phyloP scores from a whole-genome alignment of 2,888 invertebrate species.

The Hydrotaea cyrtoneurina region DNA sequence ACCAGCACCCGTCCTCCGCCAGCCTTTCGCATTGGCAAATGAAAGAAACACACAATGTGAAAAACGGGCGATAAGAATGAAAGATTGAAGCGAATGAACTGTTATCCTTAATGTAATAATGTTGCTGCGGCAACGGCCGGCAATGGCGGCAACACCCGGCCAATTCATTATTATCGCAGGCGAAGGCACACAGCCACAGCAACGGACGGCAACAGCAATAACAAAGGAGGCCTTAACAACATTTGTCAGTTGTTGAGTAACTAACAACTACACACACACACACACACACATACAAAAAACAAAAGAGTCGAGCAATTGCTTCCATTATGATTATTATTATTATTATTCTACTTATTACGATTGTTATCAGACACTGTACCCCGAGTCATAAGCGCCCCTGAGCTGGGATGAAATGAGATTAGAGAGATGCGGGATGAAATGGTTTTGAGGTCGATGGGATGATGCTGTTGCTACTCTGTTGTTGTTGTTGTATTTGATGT shows the following conservation, averaged over 20 bases:
- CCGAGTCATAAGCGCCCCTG: neutral
- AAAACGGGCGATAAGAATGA: slow-evolving; percentile 27
- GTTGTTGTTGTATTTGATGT: no score
- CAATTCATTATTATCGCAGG: neutral
- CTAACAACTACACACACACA: no score
- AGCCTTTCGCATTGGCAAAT: neutral
- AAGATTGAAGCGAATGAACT: slow-evolving; percentile 39
- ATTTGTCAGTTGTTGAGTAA: neutral
- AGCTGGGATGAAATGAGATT: no score
- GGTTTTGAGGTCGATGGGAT: no score
- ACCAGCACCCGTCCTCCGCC: no score
- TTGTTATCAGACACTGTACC: slow-evolving; percentile 1
- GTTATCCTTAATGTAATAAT: slow-evolving; percentile 38
- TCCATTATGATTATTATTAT: neutral
- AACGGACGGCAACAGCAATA: neutral
- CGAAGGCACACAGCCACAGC: no score
- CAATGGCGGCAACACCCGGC: neutral
- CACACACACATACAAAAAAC: no score
- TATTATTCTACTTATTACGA: neutral
- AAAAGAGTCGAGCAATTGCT: neutral
- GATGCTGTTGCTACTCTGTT: no score
- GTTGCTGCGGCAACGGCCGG: neutral
- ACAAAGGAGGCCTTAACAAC: neutral
- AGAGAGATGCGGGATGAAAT: no score
- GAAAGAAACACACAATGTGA: neutral